Base-by-base conservation (phyloP, 2,113 vertebrate species). In the Heptranchias perlo region DNA sequence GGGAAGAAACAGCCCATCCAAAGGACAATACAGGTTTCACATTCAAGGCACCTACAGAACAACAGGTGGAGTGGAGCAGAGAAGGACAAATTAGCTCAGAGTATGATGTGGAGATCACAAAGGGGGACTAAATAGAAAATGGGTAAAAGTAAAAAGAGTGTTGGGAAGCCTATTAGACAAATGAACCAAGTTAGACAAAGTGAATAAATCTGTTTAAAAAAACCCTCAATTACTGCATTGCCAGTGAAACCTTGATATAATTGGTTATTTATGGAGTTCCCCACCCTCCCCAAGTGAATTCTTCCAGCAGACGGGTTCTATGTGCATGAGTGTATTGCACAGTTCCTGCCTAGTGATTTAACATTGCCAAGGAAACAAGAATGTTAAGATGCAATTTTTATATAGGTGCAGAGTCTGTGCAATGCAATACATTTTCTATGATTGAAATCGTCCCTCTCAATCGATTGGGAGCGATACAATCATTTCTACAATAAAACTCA, bases 321-420 rank as follows among this genome's bases (percentile, higher is more conserved):
- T 49, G 62, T 6, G 44, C 94, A 49, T 95, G 94, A 95, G 44
- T 69, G 64, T 49, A 95, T 52, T 69, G 47, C 94, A 69, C 65
- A 69, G 94, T 95, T 67, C 25, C 44, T 31, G 44, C 47, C 94
- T 39, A 52, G 65, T 69, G 94, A 95, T 69, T 95, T 95, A 95
- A 95, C 47, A 95, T 95, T 67, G 65, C 94, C 64, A 95, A 11
- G 64, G 65, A 52, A 52, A 73, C 39, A 94, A 67, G 23, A 52
- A 47, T 35, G 4, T 94, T 73, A 52, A 31, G 28, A 69, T 69
- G 25, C 14, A 69, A 52, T 95, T 69, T 69, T 95, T 5, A 95
- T 52, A 49, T 13, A 47, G 65, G 52, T 69, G 13, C 65, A 95
- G 65, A 49, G 49, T 49, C 47, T 69, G 52, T 91, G 52, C 64